phyloP scores from a whole-genome alignment of 2,797 vertebrate genomes.

The Sebastes paucispinis region DNA sequence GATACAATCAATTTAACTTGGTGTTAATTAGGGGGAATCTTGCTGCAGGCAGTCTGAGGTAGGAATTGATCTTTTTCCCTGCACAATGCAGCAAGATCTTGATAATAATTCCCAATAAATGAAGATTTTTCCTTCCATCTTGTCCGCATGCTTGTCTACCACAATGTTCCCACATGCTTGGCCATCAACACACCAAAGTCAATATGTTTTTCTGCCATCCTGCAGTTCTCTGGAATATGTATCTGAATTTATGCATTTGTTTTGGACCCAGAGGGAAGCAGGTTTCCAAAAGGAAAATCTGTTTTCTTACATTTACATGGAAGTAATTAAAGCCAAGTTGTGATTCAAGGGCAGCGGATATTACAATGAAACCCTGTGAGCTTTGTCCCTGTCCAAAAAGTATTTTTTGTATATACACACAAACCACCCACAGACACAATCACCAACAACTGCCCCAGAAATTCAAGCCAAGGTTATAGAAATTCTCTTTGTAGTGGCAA shows the following conservation, averaged over 20 bases:
- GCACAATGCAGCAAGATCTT: slow-evolving; percentile 1
- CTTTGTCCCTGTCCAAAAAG: slow-evolving; percentile 46
- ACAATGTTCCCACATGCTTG: slow-evolving; percentile 16
- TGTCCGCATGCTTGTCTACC: slow-evolving; percentile 34
- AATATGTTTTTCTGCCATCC: slow-evolving; percentile 2
- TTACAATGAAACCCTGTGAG: slow-evolving; percentile 43
- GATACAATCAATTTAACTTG: slow-evolving; percentile 24
- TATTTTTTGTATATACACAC: slow-evolving; percentile 29
- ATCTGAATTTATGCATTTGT: slow-evolving; percentile 28
- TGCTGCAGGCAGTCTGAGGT: slow-evolving; percentile 27
- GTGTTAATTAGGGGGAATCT: slow-evolving; percentile 19
- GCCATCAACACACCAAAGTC: slow-evolving; percentile 20
- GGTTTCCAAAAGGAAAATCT: slow-evolving; percentile 32
- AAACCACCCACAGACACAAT: slow-evolving; percentile 62
- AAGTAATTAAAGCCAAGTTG: slow-evolving; percentile 57
- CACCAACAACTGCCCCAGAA: slow-evolving; percentile 56
- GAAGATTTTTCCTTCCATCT: slow-evolving; percentile 1
- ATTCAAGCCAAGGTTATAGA: slow-evolving; percentile 50
- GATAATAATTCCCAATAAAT: not conserved
- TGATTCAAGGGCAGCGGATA: slow-evolving; percentile 47
- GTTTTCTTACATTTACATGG: slow-evolving; percentile 38
- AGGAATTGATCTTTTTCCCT: slow-evolving; percentile 1
- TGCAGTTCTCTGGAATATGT: slow-evolving; percentile 28
- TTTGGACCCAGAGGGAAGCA: slow-evolving; percentile 26
- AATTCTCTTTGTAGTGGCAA: slow-evolving; percentile 61